Percentiles rank a stretch among this genome's conserved stretches.
Conservation (phyloP, 2,113 vertebrate species). For the Onychostruthus taczanowskii region DNA sequence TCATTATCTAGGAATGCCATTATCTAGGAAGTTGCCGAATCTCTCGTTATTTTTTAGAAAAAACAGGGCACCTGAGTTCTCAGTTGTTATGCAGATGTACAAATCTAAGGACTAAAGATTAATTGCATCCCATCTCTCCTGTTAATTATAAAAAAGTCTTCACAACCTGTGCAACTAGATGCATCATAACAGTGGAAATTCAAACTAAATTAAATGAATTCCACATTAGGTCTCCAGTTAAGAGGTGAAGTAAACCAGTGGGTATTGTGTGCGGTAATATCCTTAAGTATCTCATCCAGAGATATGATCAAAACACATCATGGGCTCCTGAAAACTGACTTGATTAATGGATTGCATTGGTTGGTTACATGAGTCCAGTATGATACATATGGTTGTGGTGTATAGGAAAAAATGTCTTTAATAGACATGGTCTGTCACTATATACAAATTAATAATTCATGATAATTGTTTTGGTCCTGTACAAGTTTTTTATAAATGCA, state of each 20-base stretch:
- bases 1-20: not conserved
- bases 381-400: not conserved
- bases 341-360: not conserved
- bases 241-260: not conserved
- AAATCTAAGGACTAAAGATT: not conserved
- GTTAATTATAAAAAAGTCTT: not conserved
- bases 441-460: not conserved
- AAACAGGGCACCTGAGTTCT: not conserved
- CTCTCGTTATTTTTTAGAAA: not conserved
- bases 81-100: not conserved
- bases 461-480: not conserved
- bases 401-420: not conserved
- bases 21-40: not conserved
- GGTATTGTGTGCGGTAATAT: not conserved
- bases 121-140: not conserved
- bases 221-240: not conserved
- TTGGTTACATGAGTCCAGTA: not conserved
- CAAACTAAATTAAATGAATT: not conserved
- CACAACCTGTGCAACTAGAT: not conserved
- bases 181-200: not conserved
- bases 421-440: not conserved
- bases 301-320: not conserved
- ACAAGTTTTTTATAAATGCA: not conserved
- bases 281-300: not conserved
- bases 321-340: not conserved